Evolutionary conservation across 1,140 invertebrate genomes (phyloP).

Genomic region (Caenorhabditis briggsae): DNA sequence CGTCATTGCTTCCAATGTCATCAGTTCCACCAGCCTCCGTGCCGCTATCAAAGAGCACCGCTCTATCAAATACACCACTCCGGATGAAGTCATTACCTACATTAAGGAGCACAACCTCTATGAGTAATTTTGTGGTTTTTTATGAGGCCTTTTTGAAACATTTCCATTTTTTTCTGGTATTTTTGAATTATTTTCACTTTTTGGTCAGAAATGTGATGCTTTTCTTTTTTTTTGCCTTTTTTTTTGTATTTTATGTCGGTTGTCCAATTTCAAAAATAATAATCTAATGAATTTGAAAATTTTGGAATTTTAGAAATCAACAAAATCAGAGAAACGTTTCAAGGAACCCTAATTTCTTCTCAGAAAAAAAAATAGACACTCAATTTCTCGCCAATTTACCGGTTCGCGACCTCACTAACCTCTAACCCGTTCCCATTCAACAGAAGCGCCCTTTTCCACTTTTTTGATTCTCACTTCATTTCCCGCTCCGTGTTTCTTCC

Average conservation of each 20-base stretch:
- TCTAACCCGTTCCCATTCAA: slow-evolving; percentile 38
- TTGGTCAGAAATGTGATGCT: too few species aligned
- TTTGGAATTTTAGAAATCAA: too few species aligned
- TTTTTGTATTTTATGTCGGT: too few species aligned
- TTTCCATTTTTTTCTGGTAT: too few species aligned
- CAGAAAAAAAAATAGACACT: too few species aligned
- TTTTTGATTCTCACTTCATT: neutral
- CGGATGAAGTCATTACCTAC: slow-evolving; percentile 70
- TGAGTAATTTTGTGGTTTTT: neutral
- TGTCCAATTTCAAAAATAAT: too few species aligned
- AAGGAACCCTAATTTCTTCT: too few species aligned
- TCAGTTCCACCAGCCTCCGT: slow-evolving; percentile 71
- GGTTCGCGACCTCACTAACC: slow-evolving; percentile 23
- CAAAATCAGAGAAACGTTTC: too few species aligned
- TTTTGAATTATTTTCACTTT: too few species aligned
- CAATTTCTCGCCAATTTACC: slow-evolving; percentile 18
- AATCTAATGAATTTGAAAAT: too few species aligned
- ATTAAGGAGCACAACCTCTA: slow-evolving; percentile 69
- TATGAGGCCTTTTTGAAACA: neutral
- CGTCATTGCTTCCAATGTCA: slow-evolving; percentile 8
- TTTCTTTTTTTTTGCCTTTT: too few species aligned
- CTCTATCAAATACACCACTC: slow-evolving; percentile 72
- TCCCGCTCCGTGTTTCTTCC: slow-evolving; percentile 37
- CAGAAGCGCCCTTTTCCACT: neutral
- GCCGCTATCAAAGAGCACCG: slow-evolving; percentile 65